A percentile compares a stretch with the other conserved stretches of the same genome.
Conservation (phyloP, 2,888 invertebrate genomes). For the Spilarctia lutea region DNA sequence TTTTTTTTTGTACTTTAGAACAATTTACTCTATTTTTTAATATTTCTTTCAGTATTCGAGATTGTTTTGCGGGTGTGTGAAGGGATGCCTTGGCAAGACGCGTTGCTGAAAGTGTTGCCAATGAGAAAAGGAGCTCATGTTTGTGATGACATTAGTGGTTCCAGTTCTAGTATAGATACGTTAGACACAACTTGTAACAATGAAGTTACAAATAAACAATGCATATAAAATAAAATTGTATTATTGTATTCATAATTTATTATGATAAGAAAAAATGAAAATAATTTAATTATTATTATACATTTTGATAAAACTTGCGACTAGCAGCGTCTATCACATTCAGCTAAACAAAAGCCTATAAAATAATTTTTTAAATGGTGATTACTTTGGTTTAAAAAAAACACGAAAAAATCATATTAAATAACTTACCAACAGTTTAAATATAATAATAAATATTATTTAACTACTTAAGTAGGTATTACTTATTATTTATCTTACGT, state of each 20-base stretch:
- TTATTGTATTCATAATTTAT: constrained; percentile 15
- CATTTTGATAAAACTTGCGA: neutral
- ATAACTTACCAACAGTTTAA: neutral
- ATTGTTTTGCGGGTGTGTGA: constrained; percentile 92
- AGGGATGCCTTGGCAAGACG: constrained; percentile 92
- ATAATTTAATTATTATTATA: neutral
- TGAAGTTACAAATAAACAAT: constrained; percentile 50
- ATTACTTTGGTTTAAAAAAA: neutral
- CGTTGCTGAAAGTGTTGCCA: constrained; percentile 92
- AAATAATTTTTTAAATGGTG: neutral
- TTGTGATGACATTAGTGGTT: constrained; percentile 63
- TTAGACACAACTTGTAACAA: constrained; percentile 57
- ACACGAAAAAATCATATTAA: neutral
- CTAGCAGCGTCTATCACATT: constrained; percentile 10
- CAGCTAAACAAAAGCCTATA: neutral
- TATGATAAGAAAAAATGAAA: neutral
- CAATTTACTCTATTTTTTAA: neutral
- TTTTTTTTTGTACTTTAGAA: neutral
- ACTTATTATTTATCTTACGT: neutral
- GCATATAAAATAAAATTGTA: constrained; percentile 14
- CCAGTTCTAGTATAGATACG: constrained; percentile 59
- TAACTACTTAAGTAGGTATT: too few relatives aligned
- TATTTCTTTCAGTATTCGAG: constrained; percentile 89
- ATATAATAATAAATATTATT: neutral
- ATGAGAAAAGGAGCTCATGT: constrained; percentile 90